Evolutionary conservation across 2,888 invertebrate species (phyloP), one percentile per base, ranked within the genome.

Genomic region (Mechanitis mazaeus): DNA sequence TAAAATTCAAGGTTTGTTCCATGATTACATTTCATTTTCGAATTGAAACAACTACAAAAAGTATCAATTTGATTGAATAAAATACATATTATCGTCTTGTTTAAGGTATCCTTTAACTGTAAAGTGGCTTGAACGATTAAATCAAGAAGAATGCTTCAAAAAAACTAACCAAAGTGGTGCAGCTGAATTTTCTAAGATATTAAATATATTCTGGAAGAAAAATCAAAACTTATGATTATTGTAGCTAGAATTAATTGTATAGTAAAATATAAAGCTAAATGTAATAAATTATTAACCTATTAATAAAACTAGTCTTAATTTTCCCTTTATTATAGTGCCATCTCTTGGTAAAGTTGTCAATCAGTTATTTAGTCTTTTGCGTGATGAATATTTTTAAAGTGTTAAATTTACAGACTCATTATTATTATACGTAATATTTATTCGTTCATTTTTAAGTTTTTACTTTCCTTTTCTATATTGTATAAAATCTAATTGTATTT

Each of bases 51-150:
- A 38, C 38, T 6, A 38, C 7, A 7, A 38, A 38, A 38, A 38
- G 7, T 38, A 7, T 38, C 7, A 38, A 4, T 6, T 38, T 38
- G 7, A 38, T 38, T 38, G 4, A 33, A 35, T 6, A 33, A 31
- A 20, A 20, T 20, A 20, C 1, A 20, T 1, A 35, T 45, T 33
- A 20, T 46, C 33, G 45, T 45, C 59, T 4, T 46, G 31, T 68
- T 67, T 3, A 67, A 80, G 80, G 61, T 80, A 69, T 63, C 80
- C 81, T 3, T 72, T 71, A 2, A 68, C 71, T 4, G 42, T 58
- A 0, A 73, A 70, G 3, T 81, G 81, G 80, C 59, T 81, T 2
- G 63, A 72, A 0, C 68, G 67, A 20, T 58, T 83, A 35, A 64
- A 74, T 28, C 59, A 71, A 50, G 75, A 77, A 45, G 68, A 75